Evolutionary conservation across 2,797 vertebrate species (phyloP).

Genomic region (Micropoecilia bifurca): DNA sequence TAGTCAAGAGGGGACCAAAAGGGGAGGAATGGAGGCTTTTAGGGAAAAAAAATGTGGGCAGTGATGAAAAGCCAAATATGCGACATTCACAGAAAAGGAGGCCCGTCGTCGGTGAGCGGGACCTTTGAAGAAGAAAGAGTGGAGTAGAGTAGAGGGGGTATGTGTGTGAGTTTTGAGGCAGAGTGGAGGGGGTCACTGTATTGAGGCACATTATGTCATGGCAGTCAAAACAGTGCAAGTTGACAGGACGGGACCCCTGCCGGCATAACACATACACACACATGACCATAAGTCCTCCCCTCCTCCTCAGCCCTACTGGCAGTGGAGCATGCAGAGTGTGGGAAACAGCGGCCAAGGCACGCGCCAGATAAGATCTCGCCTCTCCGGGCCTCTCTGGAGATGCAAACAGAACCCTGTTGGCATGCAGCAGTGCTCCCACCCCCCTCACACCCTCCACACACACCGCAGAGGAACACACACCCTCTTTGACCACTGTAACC

Average conservation of each 20-base stretch:
- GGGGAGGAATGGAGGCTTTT: slow-evolving; percentile 40
- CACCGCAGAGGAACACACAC: slow-evolving; percentile 36
- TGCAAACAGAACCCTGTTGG: slow-evolving; percentile 82
- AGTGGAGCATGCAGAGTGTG: slow-evolving; percentile 87
- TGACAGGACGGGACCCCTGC: slow-evolving; percentile 79
- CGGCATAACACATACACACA: slow-evolving; percentile 40
- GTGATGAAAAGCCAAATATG: slow-evolving; percentile 78
- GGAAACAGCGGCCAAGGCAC: slow-evolving; percentile 89
- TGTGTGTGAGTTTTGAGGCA: slow-evolving; percentile 29
- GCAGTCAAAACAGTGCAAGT: slow-evolving; percentile 85
- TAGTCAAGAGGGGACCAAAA: slow-evolving; percentile 39
- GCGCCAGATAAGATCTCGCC: slow-evolving; percentile 87
- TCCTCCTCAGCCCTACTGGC: slow-evolving; percentile 68
- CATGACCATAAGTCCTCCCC: slow-evolving; percentile 55
- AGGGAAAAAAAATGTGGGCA: slow-evolving; percentile 37
- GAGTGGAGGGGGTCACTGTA: slow-evolving; percentile 79
- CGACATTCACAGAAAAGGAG: slow-evolving; percentile 74
- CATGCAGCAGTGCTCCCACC: slow-evolving; percentile 54
- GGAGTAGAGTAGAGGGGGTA: slow-evolving; percentile 41
- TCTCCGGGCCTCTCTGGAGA: slow-evolving; percentile 83
- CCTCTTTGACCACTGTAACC: slow-evolving; percentile 40
- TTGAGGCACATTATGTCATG: slow-evolving; percentile 86
- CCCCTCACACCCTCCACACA: background rate
- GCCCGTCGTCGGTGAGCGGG: slow-evolving; percentile 69
- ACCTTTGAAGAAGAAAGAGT: slow-evolving; percentile 76